These are phyloP conservation scores for Eulemur macaco DNA, from an alignment of 2,113 vertebrate species.

Conservation along the genomic window DNA sequence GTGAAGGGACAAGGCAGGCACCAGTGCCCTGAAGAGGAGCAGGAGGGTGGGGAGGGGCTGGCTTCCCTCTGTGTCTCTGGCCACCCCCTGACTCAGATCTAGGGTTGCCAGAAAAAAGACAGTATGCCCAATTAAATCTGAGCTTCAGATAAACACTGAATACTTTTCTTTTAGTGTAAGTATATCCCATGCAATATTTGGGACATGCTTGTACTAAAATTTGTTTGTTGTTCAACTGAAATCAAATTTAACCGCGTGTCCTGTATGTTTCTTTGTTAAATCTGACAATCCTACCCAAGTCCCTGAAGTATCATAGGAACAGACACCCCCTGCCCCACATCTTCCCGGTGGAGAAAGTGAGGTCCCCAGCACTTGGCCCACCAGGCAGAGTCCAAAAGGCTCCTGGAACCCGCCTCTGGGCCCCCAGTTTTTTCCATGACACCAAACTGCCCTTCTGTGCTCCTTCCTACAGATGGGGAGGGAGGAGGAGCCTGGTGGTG, in stretches of 20 bases:
- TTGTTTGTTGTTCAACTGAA: conserved; percentile 27
- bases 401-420: not conserved
- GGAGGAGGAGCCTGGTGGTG: not conserved
- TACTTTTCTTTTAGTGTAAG: not conserved
- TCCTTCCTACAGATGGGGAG: not conserved
- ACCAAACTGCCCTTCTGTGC: not conserved
- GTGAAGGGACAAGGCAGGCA: not conserved
- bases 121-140: not conserved
- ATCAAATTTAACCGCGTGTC: not conserved
- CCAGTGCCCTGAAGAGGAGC: not conserved
- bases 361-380: not conserved
- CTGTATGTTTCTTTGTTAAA: not conserved
- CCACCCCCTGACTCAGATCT: not conserved
- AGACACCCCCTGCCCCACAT: fast-evolving
- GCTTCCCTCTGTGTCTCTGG: not conserved
- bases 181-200: not conserved
- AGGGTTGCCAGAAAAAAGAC: not conserved
- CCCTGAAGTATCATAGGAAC: not conserved
- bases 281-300: not conserved
- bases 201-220: not conserved
- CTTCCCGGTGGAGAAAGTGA: not conserved
- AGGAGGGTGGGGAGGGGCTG: not conserved
- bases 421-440: not conserved
- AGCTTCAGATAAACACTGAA: not conserved
- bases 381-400: not conserved